Base-by-base conservation (phyloP, 2,113 vertebrate genomes). In the Eublepharis macularius region DNA sequence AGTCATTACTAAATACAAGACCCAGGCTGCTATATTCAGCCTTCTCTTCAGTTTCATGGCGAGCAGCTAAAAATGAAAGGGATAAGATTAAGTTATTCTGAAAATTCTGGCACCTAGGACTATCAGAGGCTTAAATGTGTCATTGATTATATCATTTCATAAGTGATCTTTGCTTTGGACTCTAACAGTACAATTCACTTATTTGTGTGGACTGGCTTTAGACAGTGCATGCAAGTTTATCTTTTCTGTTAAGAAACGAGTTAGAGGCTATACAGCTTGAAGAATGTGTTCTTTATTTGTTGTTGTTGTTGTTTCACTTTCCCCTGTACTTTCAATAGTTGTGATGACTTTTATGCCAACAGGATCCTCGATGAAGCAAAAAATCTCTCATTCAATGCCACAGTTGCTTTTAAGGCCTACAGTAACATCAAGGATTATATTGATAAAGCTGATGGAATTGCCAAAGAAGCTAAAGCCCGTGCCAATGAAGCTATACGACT, bases 331-430 rank as follows among this genome's bases (percentile, higher is more conserved):
- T 87, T 89, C 91, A 87, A 47, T 92, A 76, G 39, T n/a, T 90
- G 32, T 85, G 47, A 80, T 92, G 65, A 5, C 86, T 89, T 89
- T 88, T 51, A 45, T 93, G 82, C 85, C 85, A 91, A 88, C 95
- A 99, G 98, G 88, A 99, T 99, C 94, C 97, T 99, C 74, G 97
- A 97, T 10, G 98, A 99, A 82, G 98, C 98, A 39, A 99, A 98
- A 95, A 99, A 98, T 83, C 95, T 99, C 78, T 99, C 99, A 90
- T 98, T 99, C 94, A 99, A 99, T 87, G 99, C 99, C 86, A 99
- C 99, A 1, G 97, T 97, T 77, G 99, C 99, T 80, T 99, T 99
- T 96, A 98, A 97, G 65, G 98, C 99, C 89, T 99, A 99, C 73
- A 98, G 96, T 89, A 99, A 98, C 90, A 99, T 99, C 94, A 99